phyloP scores from a whole-genome alignment of 53 echinoderm and acorn worm genomes.

The Actinopyga echinites region DNA sequence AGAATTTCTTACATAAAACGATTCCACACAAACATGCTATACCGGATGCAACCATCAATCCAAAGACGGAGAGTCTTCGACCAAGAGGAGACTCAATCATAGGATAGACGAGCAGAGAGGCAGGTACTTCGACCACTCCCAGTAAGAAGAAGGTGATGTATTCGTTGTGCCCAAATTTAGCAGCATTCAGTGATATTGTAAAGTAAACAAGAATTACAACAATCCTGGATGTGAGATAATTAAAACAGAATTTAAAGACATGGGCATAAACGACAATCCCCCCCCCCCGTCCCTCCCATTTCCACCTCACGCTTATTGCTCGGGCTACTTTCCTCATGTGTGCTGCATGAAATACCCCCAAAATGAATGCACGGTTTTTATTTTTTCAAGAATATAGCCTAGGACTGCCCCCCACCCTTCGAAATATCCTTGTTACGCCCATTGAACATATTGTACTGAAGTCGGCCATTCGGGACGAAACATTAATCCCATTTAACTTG shows the following conservation, averaged over 20 bases:
- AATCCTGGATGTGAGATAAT: neutral
- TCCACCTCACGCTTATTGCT: too few relatives aligned
- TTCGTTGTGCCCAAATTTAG: neutral
- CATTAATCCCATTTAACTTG: too few relatives aligned
- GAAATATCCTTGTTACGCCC: too few relatives aligned
- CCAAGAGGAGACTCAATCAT: neutral
- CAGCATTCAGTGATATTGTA: neutral
- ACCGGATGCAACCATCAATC: neutral
- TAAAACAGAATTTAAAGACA: neutral
- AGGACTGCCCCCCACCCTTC: too few relatives aligned
- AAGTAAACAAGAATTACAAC: neutral
- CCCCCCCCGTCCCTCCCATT: too few relatives aligned
- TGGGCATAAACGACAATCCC: too few relatives aligned
- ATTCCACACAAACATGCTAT: neutral
- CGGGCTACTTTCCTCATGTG: too few relatives aligned
- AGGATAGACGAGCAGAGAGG: neutral
- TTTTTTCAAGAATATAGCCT: too few relatives aligned
- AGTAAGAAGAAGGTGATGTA: constrained; percentile 1
- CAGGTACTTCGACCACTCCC: constrained; percentile 19
- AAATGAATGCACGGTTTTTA: too few relatives aligned
- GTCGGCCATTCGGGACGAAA: too few relatives aligned
- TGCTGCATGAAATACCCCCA: too few relatives aligned
- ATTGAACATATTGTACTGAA: too few relatives aligned
- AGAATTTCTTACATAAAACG: neutral
- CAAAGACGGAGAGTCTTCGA: neutral